phyloP scores from a whole-genome alignment of 2,113 vertebrate species.

The Neotragus moschatus region DNA sequence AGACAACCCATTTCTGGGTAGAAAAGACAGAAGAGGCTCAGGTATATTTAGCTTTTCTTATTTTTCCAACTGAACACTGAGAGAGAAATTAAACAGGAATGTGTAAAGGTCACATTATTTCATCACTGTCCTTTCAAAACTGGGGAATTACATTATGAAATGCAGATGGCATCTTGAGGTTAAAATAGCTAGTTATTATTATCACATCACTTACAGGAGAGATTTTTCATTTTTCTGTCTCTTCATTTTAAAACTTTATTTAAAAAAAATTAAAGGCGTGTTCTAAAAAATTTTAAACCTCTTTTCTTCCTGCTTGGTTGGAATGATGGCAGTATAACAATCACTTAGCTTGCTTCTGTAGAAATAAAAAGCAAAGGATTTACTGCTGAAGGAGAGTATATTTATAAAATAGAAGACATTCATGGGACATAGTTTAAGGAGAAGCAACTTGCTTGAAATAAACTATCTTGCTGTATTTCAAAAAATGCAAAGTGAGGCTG shows the following conservation, averaged over 20 bases:
- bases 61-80: conserved; percentile 48
- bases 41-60: conserved; percentile 61
- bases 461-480: conserved; percentile 19
- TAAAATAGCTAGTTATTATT: conserved; percentile 62
- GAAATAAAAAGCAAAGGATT: conserved; percentile 30
- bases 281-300: not conserved
- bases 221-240: conserved; percentile 34
- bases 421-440: not conserved
- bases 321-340: not conserved
- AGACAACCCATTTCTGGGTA: not conserved
- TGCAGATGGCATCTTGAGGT: conserved; percentile 46
- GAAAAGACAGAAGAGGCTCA: conserved; percentile 29
- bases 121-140: conserved; percentile 70
- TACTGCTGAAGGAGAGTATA: not conserved
- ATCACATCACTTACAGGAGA: conserved; percentile 16
- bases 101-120: conserved; percentile 72
- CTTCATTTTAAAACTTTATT: not conserved
- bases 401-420: conserved; percentile 32
- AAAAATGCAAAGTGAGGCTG: conserved; percentile 8
- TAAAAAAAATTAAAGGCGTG: not conserved
- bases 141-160: conserved; percentile 69
- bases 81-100: conserved; percentile 63
- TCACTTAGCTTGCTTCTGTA: not conserved
- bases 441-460: conserved; percentile 41
- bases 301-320: conserved; percentile 6